Conservation (phyloP, 2,888 invertebrate species). For the Oligia fasciuncula region DNA sequence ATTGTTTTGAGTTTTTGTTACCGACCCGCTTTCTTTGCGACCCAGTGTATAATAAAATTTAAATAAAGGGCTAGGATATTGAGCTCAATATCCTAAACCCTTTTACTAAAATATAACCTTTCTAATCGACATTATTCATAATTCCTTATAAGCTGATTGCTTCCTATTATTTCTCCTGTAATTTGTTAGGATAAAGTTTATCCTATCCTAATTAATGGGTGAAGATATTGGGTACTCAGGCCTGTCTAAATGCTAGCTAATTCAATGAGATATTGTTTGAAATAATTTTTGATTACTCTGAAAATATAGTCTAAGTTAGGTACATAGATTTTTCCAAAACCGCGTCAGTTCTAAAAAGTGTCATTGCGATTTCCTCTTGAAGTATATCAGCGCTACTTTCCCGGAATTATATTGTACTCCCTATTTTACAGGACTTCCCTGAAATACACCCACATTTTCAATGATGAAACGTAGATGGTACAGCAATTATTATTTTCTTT, state of each 20-base stretch:
- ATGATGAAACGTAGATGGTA: not conserved
- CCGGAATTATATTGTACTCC: not conserved
- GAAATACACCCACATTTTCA: slow-evolving; percentile 1
- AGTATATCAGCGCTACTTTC: not conserved
- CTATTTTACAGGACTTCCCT: not conserved
- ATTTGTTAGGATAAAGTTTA: slow-evolving; percentile 41
- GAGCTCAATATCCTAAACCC: slow-evolving; percentile 7
- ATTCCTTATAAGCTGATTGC: slow-evolving; percentile 40
- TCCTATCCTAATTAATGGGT: slow-evolving; percentile 35
- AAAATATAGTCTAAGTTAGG: not conserved
- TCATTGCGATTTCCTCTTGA: not conserved
- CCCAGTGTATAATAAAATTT: too few species aligned
- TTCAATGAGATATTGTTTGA: slow-evolving; percentile 9
- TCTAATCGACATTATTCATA: slow-evolving; percentile 37
- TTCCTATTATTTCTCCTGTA: slow-evolving; percentile 29
- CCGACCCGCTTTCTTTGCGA: too few species aligned
- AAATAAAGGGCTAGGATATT: not conserved
- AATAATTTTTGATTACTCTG: not conserved
- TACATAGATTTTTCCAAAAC: not conserved
- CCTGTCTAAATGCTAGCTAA: not conserved
- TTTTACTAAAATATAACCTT: slow-evolving; percentile 36
- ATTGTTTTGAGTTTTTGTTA: too few species aligned
- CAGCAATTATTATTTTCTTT: slow-evolving; percentile 9
- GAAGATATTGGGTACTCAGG: slow-evolving; percentile 30
- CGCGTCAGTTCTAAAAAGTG: not conserved